phyloP scores from a whole-genome alignment of 2,113 vertebrate genomes.

The Zingel zingel region DNA sequence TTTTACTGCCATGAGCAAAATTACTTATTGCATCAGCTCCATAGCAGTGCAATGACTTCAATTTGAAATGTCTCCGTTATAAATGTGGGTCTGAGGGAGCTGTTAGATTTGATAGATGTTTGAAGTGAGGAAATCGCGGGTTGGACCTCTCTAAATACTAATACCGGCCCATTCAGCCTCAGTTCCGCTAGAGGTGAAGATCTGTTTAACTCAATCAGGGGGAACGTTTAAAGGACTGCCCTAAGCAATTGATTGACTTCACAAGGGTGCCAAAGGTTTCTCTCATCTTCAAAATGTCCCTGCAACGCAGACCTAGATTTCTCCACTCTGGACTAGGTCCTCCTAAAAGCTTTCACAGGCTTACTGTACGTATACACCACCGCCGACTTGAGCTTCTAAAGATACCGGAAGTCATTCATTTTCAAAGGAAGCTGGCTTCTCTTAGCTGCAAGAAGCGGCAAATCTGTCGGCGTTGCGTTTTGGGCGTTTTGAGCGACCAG shows the following conservation, averaged over 20 bases:
- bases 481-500: no score
- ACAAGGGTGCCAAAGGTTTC: conserved; percentile 29
- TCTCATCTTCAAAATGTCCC: conserved; percentile 65
- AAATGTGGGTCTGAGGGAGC: neutral
- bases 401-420: no score
- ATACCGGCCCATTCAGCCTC: conserved; percentile 10
- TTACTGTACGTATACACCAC: neutral
- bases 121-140: conserved; percentile 37
- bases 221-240: conserved; percentile 42
- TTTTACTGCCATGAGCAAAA: neutral
- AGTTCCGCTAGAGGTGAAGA: conserved; percentile 5
- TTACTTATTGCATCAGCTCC: neutral
- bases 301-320: conserved; percentile 39
- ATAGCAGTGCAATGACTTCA: neutral
- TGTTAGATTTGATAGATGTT: neutral
- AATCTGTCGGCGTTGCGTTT: no score
- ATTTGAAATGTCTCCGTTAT: neutral
- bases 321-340: conserved; percentile 33
- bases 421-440: no score
- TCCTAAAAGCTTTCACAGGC: conserved; percentile 49
- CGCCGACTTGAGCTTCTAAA: no score
- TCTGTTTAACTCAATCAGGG: conserved; percentile 28
- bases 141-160: conserved; percentile 8
- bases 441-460: no score
- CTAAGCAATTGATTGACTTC: conserved; percentile 41